These are phyloP conservation scores for Laticauda colubrina DNA, from an alignment of 2,113 vertebrate genomes.

Conservation along the genomic window DNA sequence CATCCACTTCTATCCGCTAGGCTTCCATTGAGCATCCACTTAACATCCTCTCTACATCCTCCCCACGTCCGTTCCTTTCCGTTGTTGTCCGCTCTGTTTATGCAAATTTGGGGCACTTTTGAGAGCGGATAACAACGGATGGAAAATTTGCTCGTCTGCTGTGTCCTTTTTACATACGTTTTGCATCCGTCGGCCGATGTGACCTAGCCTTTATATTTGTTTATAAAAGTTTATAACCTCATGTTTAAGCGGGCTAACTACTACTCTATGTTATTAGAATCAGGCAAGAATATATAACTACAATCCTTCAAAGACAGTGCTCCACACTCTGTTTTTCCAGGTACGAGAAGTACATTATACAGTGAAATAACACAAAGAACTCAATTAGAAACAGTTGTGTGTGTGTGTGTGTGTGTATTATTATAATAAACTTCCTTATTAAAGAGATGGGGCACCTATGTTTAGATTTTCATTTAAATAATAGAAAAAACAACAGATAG, in stretches of 20 bases:
- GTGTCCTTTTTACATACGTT: too few species aligned
- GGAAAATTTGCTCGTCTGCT: too few species aligned
- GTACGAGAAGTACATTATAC: background rate
- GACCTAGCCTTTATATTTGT: background rate
- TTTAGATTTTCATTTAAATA: background rate
- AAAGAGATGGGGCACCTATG: background rate
- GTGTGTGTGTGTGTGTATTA: background rate
- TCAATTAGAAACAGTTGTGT: background rate
- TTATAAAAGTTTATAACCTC: background rate
- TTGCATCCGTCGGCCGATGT: too few species aligned
- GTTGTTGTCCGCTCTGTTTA: too few species aligned
- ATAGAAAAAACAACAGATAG: background rate
- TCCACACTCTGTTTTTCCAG: background rate
- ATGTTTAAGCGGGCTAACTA: background rate
- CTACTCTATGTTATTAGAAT: background rate
- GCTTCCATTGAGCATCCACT: too few species aligned
- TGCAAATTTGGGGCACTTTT: too few species aligned
- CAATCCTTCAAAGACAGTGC: background rate
- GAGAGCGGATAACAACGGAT: too few species aligned
- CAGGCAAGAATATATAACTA: background rate
- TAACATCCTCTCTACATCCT: too few species aligned
- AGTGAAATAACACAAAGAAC: background rate
- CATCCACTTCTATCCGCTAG: too few species aligned
- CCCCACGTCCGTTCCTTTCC: too few species aligned
- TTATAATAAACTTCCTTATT: background rate